Percentiles rank a stretch among this genome's conserved stretches.
Conservation (phyloP, 2,113 vertebrate species). For the Hyperopisus bebe region DNA sequence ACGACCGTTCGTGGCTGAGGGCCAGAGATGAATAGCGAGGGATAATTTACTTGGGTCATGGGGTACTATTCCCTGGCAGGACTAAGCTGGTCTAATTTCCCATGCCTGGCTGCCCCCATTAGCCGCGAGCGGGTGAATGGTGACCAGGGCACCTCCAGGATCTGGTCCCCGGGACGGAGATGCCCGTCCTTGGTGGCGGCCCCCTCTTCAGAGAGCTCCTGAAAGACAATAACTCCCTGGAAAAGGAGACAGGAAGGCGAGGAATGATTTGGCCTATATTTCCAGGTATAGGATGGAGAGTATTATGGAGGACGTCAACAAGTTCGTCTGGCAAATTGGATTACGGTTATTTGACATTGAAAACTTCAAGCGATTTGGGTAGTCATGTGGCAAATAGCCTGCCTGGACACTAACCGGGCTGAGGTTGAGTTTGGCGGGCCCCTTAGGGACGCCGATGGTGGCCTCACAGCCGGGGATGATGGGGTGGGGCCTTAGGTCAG, state of each 20-base stretch:
- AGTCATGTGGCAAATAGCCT: neutral
- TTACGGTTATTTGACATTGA: neutral
- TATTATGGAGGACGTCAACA: neutral
- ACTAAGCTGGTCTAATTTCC: neutral
- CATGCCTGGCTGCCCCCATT: neutral
- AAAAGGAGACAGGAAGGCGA: neutral
- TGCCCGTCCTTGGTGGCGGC: constrained; percentile 89
- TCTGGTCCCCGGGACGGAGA: constrained; percentile 88
- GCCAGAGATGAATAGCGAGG: constrained; percentile 1
- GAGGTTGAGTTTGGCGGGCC: constrained; percentile 78
- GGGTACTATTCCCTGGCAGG: neutral
- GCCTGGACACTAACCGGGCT: constrained; percentile 67
- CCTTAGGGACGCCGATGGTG: constrained; percentile 85
- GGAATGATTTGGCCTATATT: neutral
- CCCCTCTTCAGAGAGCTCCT: constrained; percentile 91
- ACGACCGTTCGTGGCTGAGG: neutral
- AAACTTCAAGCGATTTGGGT: neutral
- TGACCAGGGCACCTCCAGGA: constrained; percentile 75
- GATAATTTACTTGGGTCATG: neutral
- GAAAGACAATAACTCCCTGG: constrained; percentile 90
- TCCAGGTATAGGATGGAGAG: neutral
- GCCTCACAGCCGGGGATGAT: constrained; percentile 82
- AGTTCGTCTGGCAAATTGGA: neutral
- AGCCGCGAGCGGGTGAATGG: neutral
- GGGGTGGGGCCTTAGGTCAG: constrained; percentile 72